Evolutionary conservation across 2,797 vertebrate species (phyloP), one percentile per base, ranked within the genome.

Genomic region (Anabas testudineus): DNA sequence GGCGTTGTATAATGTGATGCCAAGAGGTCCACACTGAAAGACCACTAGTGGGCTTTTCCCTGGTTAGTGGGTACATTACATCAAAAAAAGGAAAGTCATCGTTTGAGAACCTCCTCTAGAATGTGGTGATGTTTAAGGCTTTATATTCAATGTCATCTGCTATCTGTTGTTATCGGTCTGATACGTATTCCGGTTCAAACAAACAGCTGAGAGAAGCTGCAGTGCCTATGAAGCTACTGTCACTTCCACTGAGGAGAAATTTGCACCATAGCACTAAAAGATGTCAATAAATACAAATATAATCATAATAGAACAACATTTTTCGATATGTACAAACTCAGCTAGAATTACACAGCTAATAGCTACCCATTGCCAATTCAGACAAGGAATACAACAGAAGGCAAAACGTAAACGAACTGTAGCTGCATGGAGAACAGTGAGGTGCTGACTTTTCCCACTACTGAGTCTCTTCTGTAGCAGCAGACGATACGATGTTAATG

Each of bases 241-340:
- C 57, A 62, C 83, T 76, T 74, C 60, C 52, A 73, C 76, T 52
- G 52, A 87, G 78, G 53, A 77, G 57, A 42, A 48, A 64, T 54
- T 75, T 74, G 74, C 83, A 85, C 86, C 73, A 77, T 76, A 85
- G 79, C 89, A 87, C 86, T 78, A 89, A 84, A 84, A 86, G 47
- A 84, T 84, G 69, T 81, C 87, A 83, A 83, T 83, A 78, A 83
- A 89, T 82, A 88, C 84, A 90, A 91, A 89, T 89, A 87, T 80
- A 90, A 81, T 86, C 43, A 75, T 78, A 84, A 79, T 65, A 86
- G 76, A 89, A 86, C 64, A 89, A 86, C 64, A 76, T 84, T 85
- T n/a, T 83, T 80, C 62, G 69, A 26, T 89, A 90, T 82, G 69
- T 87, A 91, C 83, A 92, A 67, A 81, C 78, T 78, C 82, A 76